Conservation (phyloP, 2,888 invertebrate genomes). For the Ectemnius cavifrons region DNA sequence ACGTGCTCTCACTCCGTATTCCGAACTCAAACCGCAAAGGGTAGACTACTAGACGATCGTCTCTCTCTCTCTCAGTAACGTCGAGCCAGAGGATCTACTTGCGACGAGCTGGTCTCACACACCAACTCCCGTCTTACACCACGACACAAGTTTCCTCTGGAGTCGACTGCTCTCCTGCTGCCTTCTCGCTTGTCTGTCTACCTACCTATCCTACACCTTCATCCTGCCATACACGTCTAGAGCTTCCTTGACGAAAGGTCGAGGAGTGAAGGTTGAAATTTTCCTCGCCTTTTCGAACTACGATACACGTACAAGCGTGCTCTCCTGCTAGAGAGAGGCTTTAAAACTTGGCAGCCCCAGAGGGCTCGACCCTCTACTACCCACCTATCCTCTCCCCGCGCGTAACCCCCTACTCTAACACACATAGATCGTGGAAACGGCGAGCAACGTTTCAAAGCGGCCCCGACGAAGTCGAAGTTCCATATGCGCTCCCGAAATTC, state of each 20-base stretch:
- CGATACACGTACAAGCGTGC: constrained; percentile 20
- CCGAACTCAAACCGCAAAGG: constrained; percentile 8
- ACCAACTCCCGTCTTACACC: neutral
- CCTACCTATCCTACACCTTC: neutral
- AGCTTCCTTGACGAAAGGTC: constrained; percentile 15
- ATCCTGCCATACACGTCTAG: neutral
- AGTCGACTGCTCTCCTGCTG: constrained; percentile 16
- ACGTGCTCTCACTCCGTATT: constrained; percentile 3
- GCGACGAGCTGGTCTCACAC: neutral
- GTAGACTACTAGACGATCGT: constrained; percentile 8
- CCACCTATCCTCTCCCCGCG: constrained; percentile 48
- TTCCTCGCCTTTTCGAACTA: constrained; percentile 15
- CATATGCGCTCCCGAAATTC: constrained; percentile 28
- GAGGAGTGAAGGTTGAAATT: constrained; percentile 20
- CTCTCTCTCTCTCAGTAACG: neutral
- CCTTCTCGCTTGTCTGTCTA: neutral
- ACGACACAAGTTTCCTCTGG: constrained; percentile 20
- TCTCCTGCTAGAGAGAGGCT: neutral
- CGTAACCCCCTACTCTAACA: neutral
- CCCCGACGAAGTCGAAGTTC: constrained; percentile 29
- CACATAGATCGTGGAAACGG: neutral
- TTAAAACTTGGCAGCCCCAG: constrained; percentile 17
- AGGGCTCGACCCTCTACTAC: constrained; percentile 37
- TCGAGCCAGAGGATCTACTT: neutral
- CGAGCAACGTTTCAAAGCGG: neutral